These are phyloP conservation scores for Podotricha telesiphe DNA, from an alignment of 2,888 invertebrate genomes.

Conservation along the genomic window DNA sequence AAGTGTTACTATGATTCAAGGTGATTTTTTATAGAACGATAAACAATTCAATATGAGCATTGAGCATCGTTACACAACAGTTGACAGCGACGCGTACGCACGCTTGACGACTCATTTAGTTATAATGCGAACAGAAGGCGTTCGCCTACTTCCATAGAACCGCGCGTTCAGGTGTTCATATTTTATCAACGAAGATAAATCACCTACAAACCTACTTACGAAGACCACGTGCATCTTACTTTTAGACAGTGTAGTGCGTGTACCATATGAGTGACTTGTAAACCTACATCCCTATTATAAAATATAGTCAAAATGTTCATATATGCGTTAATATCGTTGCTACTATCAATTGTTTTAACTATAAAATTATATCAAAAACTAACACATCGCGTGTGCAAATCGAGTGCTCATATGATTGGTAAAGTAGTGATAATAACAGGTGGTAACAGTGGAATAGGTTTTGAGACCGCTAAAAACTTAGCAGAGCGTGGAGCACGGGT, in stretches of 20 bases:
- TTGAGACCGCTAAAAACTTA: conserved; percentile 80
- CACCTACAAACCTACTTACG: neutral
- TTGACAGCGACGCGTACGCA: conserved; percentile 57
- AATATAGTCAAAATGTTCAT: conserved; percentile 39
- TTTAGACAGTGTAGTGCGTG: conserved; percentile 8
- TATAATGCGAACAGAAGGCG: conserved; percentile 46
- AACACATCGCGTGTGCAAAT: conserved; percentile 69
- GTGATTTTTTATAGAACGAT: conserved; percentile 50
- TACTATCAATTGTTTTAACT: conserved; percentile 53
- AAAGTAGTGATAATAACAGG: conserved; percentile 77
- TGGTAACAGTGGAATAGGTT: conserved; percentile 79
- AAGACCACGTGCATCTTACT: conserved; percentile 1
- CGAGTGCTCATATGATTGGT: conserved; percentile 75
- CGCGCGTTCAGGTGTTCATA: conserved; percentile 16
- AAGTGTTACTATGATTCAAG: conserved; percentile 37
- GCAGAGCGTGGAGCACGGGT: conserved; percentile 79
- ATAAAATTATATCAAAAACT: conserved; percentile 73
- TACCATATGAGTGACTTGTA: conserved; percentile 25
- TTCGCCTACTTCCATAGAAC: conserved; percentile 37
- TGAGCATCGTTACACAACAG: conserved; percentile 62
- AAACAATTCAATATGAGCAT: conserved; percentile 52
- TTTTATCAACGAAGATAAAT: conserved; percentile 33
- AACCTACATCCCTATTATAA: neutral
- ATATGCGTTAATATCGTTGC: conserved; percentile 33
- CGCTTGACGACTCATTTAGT: conserved; percentile 56